These are phyloP conservation scores for Drosophila fuyamai DNA, from an alignment of 1,140 invertebrate genomes.

Conservation along the genomic window DNA sequence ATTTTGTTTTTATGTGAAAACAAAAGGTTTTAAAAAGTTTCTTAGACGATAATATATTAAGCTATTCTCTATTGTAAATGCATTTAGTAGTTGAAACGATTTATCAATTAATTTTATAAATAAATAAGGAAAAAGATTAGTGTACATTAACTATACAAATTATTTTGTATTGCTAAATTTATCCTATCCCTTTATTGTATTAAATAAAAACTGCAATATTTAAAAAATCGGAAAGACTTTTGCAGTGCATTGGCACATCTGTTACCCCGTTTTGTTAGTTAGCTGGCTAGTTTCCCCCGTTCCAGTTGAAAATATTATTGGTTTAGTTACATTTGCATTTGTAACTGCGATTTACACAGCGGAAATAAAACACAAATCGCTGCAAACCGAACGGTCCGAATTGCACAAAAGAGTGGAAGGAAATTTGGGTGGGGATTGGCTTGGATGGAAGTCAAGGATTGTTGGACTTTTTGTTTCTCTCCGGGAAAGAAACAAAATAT, in stretches of 20 bases:
- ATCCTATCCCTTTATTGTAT: too few species aligned
- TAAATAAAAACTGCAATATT: too few species aligned
- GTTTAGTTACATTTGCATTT: constrained; percentile 82
- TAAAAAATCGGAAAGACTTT: background rate
- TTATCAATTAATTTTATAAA: too few species aligned
- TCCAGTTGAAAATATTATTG: constrained; percentile 68
- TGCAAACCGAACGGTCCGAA: constrained; percentile 25
- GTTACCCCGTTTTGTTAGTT: constrained; percentile 1
- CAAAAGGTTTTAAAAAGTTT: too few species aligned
- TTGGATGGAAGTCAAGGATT: constrained; percentile 6
- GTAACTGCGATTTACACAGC: constrained; percentile 76
- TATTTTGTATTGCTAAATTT: too few species aligned
- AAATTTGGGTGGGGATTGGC: constrained; percentile 21
- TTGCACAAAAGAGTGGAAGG: constrained; percentile 21
- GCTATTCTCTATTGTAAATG: too few species aligned
- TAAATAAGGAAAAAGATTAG: too few species aligned
- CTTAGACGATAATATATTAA: too few species aligned
- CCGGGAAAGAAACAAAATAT: constrained; percentile 16
- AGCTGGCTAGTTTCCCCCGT: background rate
- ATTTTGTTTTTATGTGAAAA: too few species aligned
- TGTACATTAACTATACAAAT: too few species aligned
- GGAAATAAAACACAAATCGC: constrained; percentile 71
- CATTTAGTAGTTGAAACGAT: too few species aligned
- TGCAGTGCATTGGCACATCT: constrained; percentile 4
- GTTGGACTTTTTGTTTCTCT: constrained; percentile 21